A percentile compares a stretch with the other conserved stretches of the same genome.
Evolutionary conservation across 1,140 invertebrate genomes (phyloP).

Genomic region (Aleiodes sp.): DNA sequence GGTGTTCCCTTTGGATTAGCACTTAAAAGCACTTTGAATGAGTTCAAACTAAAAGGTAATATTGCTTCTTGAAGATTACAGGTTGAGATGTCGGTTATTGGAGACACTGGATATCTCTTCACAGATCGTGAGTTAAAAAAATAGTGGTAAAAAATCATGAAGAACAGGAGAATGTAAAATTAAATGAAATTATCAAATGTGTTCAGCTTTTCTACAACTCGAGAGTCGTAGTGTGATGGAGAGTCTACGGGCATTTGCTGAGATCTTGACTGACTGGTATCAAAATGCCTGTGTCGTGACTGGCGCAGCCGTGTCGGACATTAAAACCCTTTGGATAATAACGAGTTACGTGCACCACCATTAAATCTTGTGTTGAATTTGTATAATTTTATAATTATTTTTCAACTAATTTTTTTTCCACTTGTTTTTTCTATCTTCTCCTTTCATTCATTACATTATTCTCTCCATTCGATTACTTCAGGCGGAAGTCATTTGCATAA

Average conservation of each 20-base stretch:
- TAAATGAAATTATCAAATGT: neutral
- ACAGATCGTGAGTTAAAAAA: neutral
- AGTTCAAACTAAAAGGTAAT: neutral
- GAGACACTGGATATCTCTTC: neutral
- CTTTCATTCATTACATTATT: conserved; percentile 12
- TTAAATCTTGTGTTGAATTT: conserved; percentile 12
- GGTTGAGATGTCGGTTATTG: neutral
- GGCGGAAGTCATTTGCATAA: conserved; percentile 39
- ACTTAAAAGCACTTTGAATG: no score
- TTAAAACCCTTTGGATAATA: conserved; percentile 41
- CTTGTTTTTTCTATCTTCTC: no score
- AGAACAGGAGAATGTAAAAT: neutral
- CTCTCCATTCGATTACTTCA: conserved; percentile 25
- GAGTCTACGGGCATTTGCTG: neutral
- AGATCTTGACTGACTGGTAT: conserved; percentile 25
- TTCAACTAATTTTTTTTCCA: conserved; percentile 11
- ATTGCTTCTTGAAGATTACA: conserved; percentile 4
- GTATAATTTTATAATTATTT: conserved; percentile 27
- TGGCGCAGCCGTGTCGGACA: conserved; percentile 35
- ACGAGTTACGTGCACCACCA: conserved; percentile 39
- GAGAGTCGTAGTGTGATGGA: neutral
- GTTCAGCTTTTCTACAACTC: conserved; percentile 12
- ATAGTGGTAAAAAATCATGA: neutral
- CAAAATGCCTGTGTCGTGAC: conserved; percentile 17
- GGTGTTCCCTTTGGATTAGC: no score